These are phyloP conservation scores for Turnix velox DNA, from an alignment of 2,113 vertebrate species.

Conservation along the genomic window DNA sequence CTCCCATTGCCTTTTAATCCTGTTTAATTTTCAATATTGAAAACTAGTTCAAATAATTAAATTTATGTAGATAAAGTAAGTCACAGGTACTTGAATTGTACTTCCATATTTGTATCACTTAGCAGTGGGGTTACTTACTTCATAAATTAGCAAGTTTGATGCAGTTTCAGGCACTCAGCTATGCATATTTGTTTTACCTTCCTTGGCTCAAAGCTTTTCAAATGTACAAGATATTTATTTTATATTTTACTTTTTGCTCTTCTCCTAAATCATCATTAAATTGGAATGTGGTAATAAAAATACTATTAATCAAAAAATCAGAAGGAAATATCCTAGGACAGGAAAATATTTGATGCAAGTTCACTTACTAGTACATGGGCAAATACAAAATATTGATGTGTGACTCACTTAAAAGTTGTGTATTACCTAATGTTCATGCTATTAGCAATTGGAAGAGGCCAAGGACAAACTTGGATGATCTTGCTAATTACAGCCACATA, in stretches of 20 bases:
- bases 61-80: background rate
- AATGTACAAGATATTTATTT: background rate
- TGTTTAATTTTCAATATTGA: background rate
- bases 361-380: background rate
- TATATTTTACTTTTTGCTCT: background rate
- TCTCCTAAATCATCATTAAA: background rate
- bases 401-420: background rate
- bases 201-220: background rate
- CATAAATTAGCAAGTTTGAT: background rate
- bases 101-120: background rate
- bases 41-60: background rate
- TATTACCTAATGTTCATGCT: background rate
- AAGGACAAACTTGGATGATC: background rate
- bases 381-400: background rate
- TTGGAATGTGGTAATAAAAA: background rate
- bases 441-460: background rate
- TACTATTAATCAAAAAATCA: background rate
- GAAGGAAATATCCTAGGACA: background rate
- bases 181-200: background rate
- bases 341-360: background rate
- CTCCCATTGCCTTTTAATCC: background rate
- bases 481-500: background rate
- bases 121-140: background rate
- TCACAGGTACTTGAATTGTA: background rate
- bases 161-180: background rate